Percentiles rank a stretch among this genome's conserved stretches.
These are phyloP conservation scores for Nymphicus hollandicus DNA, from an alignment of 2,113 vertebrate genomes.

Conservation along the genomic window DNA sequence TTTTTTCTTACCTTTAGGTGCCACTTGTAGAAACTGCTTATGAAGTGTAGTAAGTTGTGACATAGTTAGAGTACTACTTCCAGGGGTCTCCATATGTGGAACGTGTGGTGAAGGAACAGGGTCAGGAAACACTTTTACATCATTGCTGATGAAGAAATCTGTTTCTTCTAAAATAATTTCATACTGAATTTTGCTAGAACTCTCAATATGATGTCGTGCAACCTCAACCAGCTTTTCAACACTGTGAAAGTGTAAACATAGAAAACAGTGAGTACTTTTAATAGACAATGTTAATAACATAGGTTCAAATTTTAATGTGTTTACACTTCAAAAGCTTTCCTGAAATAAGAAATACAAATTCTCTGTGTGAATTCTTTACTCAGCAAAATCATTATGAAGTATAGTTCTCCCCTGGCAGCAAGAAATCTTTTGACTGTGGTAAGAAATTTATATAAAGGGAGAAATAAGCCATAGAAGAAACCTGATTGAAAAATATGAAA, in stretches of 20 bases:
- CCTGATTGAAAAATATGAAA: neutral
- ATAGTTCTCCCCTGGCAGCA: neutral
- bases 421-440: neutral
- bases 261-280: neutral
- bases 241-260: conserved; percentile 68
- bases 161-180: conserved; percentile 78
- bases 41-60: conserved; percentile 79
- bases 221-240: conserved; percentile 83
- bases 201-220: conserved; percentile 82
- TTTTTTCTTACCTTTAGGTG: conserved; percentile 81
- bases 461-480: neutral
- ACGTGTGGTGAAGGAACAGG: conserved; percentile 43
- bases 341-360: neutral
- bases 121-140: conserved; percentile 75
- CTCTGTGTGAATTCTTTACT: neutral
- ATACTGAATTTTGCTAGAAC: conserved; percentile 75
- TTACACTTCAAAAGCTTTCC: neutral
- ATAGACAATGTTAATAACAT: neutral
- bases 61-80: conserved; percentile 70
- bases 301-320: neutral
- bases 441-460: neutral
- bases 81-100: conserved; percentile 68
- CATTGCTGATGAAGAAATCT: conserved; percentile 81
- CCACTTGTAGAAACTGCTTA: conserved; percentile 75
- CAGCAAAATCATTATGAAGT: neutral